These are phyloP conservation scores for Nysson spinosus DNA, from an alignment of 2,888 invertebrate species.

Conservation along the genomic window DNA sequence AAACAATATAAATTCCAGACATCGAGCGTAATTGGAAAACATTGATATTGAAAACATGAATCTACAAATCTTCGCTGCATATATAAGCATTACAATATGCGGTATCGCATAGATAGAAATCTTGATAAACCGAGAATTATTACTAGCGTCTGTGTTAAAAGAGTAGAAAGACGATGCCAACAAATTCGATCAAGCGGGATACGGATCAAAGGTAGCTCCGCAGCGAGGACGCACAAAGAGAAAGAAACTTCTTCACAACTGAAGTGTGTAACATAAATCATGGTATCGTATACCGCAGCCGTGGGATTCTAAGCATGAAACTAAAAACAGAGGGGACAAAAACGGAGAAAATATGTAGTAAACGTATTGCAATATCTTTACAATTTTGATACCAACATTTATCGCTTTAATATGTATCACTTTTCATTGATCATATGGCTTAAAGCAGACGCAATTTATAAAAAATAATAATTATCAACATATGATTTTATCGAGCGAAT, in stretches of 20 bases:
- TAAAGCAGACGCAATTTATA: no score
- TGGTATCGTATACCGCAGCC: constrained; percentile 7
- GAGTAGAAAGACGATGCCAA: constrained; percentile 11
- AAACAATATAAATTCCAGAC: no score
- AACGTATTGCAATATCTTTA: no score
- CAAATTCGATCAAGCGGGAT: constrained; percentile 42
- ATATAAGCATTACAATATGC: not conserved
- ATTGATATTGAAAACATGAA: no score
- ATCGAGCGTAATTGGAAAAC: not conserved
- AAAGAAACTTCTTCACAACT: constrained; percentile 37
- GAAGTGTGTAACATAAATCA: constrained; percentile 36
- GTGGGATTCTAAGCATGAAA: constrained; percentile 5
- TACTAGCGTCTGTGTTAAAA: constrained; percentile 23
- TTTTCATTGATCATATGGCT: no score
- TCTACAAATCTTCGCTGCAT: not conserved
- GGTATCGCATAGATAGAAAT: constrained; percentile 43
- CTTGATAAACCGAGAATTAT: constrained; percentile 47
- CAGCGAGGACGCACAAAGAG: constrained; percentile 27
- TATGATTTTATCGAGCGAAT: not conserved
- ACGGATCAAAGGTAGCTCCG: constrained; percentile 50
- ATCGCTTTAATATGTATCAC: no score
- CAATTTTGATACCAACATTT: no score
- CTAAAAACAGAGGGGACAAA: not conserved
- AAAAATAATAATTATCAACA: no score
- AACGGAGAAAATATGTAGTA: not conserved